Percentiles rank a stretch among this genome's conserved stretches.
Evolutionary conservation across 1,140 invertebrate species (phyloP).

Genomic region (Drosophila sp.): DNA sequence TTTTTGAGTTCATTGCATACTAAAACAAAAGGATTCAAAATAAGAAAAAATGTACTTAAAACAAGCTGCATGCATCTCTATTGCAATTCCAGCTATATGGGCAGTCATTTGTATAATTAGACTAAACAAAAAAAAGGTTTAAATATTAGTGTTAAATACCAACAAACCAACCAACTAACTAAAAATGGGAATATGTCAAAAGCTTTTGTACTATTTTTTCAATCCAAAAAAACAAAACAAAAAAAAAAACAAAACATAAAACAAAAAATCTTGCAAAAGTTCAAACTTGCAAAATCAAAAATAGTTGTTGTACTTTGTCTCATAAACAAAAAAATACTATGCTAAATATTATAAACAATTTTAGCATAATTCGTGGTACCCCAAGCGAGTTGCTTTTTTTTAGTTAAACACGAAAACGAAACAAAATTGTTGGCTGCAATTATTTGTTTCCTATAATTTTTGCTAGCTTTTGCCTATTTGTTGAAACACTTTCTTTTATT

Average conservation of each 20-base stretch:
- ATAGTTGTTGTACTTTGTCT: constrained; percentile 82
- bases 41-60: constrained; percentile 67
- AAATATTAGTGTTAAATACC: constrained; percentile 20
- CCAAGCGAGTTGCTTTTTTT: constrained; percentile 47
- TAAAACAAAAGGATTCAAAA: constrained; percentile 9
- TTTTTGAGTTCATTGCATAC: constrained; percentile 27
- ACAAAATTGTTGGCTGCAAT: constrained; percentile 45
- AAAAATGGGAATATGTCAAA: constrained; percentile 67
- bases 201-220: constrained; percentile 82
- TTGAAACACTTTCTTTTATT: constrained; percentile 62
- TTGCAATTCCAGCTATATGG: constrained; percentile 82
- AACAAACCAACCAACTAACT: constrained; percentile 57
- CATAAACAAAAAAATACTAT: constrained; percentile 51
- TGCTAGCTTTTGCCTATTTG: constrained; percentile 78
- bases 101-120: constrained; percentile 79
- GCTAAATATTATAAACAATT: constrained; percentile 41
- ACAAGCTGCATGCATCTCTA: constrained; percentile 38
- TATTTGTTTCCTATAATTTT: constrained; percentile 70
- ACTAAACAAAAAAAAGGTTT: constrained; percentile 49
- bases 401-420: constrained; percentile 54
- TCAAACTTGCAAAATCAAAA: constrained; percentile 41
- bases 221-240: constrained; percentile 56
- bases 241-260: constrained; percentile 54
- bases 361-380: constrained; percentile 66
- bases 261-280: constrained; percentile 39